Evolutionary conservation across 2,888 invertebrate genomes (phyloP), one percentile per base, ranked within the genome.

Genomic region (Podabrus alpinus): DNA sequence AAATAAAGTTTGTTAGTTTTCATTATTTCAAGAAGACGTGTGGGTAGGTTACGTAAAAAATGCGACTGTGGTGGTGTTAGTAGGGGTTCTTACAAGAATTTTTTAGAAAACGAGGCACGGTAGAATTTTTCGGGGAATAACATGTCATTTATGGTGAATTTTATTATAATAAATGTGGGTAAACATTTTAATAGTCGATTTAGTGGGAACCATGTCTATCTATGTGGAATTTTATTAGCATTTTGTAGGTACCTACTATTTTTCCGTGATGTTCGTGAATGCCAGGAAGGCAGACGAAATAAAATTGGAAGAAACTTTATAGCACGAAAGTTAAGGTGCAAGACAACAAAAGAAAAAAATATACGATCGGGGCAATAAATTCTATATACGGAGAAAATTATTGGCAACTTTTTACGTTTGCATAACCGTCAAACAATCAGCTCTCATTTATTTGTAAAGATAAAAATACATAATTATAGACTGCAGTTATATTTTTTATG

Each of bases 101-200:
- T 66, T 61, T 25, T 45, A 29, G 67, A 74, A 71, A 74, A 71
- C 64, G 59, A 71, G 29, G 59, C 64, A 68, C 68, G 29, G 59
- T 67, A 73, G 66, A 62, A 68, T 74, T 74, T 68, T 74, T 71
- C 24, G 67, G 70, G 59, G 60, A 70, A 61, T 68, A 66, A 73
- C 73, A 74, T 74, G 66, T 74, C 68, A 74, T 71, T 71, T 71
- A 68, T 68, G 74, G 66, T 70, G 71, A 64, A 21, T 68, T 71
- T 74, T 62, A 62, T 71, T 69, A 70, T 70, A 74, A 70, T 74
- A 59, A 70, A 74, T 74, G 70, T 74, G 70, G 70, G 74, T 74
- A 74, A 69, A 74, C 29, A 61, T 67, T 74, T 74, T 74, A 70
- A 74, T 74, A 70, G 70, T 67, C 45, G 25, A 69, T 74, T 67